Conservation (phyloP, 2,888 invertebrate species). For the Ganaspis brasiliensis region DNA sequence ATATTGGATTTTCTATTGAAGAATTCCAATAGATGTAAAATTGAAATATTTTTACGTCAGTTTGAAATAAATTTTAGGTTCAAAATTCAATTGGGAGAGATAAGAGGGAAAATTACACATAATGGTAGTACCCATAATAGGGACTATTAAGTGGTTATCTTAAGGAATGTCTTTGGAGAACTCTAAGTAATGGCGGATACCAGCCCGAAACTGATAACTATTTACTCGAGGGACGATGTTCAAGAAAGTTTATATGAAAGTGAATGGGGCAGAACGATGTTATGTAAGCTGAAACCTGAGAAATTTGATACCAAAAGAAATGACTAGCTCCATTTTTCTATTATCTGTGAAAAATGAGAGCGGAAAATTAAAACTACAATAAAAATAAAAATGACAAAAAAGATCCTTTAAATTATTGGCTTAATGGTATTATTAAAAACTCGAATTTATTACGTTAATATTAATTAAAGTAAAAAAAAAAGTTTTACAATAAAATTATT, state of each 20-base stretch:
- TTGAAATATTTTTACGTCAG: background rate
- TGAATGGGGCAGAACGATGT: constrained; percentile 71
- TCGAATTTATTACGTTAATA: no score
- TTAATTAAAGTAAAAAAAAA: no score
- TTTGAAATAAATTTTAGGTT: background rate
- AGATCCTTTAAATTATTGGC: no score
- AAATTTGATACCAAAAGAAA: constrained; percentile 64
- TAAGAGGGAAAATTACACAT: constrained; percentile 28
- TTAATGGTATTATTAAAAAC: no score
- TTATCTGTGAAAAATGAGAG: background rate
- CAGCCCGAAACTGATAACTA: constrained; percentile 71
- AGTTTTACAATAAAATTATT: no score
- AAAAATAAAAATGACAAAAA: background rate
- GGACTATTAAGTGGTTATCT: constrained; percentile 15
- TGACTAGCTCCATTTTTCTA: constrained; percentile 24
- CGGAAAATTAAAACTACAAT: background rate
- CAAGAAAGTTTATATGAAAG: constrained; percentile 71
- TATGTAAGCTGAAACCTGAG: constrained; percentile 60
- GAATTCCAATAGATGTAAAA: background rate
- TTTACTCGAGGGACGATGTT: constrained; percentile 75
- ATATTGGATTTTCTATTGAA: constrained; percentile 1
- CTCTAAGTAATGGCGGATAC: constrained; percentile 56
- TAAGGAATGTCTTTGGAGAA: constrained; percentile 49
- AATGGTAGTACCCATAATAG: constrained; percentile 20
- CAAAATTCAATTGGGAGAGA: constrained; percentile 9